Base-by-base conservation (phyloP, 2,113 vertebrate genomes). In the Edolisoma coerulescens region DNA sequence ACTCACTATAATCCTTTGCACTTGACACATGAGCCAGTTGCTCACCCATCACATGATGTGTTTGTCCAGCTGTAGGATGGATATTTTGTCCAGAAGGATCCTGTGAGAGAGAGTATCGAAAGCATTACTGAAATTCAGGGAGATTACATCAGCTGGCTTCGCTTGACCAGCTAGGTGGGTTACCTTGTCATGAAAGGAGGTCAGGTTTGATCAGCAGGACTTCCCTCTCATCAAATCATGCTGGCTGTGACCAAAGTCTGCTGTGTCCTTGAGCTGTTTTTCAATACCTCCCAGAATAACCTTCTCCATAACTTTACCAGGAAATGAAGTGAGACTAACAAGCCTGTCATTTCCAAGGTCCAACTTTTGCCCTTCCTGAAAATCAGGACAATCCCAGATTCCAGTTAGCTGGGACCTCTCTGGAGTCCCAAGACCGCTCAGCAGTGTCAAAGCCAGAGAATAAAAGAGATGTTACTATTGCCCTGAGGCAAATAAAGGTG, bases 31-130 rank as follows among this genome's bases (percentile, higher is more conserved):
- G 64, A 45, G 24, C 39, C 22, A n/a, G 28, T 16, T 53, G 27
- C 15, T 87, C 39, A 69, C 12, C 33, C 2, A 1, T 45, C 6
- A 5, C 23, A 39, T 2, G 17, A 39, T 14, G 23, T 69, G 10
- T 24, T 78, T 78, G 30, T 45, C 39, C 39, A 45, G 39, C 37
- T 61, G 16, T 35, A 23, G 12, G 47, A 33, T 39, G 64, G 15
- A 24, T 8, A 5, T 87, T 42, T 44, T 37, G 4, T n/a, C 33
- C 54, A 53, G 84, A 28, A 44, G 21, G 15, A 13, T 39, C 39
- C 39, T n/a, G 13, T 53, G 19, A 11, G 18, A 52, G 14, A 7
- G 4, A 52, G 18, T 28, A 19, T 24, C 0, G 0, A 39, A 77
- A 69, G 16, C 4, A 3, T 39, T 23, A 20, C 28, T 61, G 39